phyloP scores from a whole-genome alignment of 2,113 vertebrate species.

The Ptyas mucosa region DNA sequence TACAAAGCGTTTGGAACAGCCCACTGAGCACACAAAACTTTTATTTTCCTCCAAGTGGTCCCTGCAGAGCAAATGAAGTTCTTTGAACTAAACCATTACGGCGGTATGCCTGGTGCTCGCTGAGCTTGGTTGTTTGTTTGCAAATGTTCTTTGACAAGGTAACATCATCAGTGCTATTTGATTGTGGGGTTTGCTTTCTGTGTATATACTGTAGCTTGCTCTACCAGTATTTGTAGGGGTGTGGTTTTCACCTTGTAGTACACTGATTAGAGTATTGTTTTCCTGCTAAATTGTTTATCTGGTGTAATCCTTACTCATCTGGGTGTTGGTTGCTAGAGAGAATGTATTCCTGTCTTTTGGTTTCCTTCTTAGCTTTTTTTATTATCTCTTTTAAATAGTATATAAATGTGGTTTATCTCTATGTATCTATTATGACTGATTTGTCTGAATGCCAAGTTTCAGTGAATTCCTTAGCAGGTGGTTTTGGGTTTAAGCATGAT shows the following conservation, averaged over 20 bases:
- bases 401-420: neutral
- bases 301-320: neutral
- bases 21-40: neutral
- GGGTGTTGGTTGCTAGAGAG: neutral
- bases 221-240: neutral
- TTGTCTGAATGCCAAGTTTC: neutral
- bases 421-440: neutral
- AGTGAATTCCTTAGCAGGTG: neutral
- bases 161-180: neutral
- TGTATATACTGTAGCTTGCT: neutral
- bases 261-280: neutral
- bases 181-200: neutral
- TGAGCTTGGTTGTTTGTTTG: neutral
- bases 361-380: neutral
- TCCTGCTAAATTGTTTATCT: neutral
- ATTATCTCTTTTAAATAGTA: neutral
- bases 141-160: neutral
- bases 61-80: neutral
- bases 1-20: neutral
- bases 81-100: neutral
- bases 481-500: neutral
- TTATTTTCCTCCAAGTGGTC: neutral
- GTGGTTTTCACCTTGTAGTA: neutral
- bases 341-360: neutral
- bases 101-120: neutral